Evolutionary conservation across 2,113 vertebrate species (phyloP).

Genomic region (Rhinolophus sinicus): DNA sequence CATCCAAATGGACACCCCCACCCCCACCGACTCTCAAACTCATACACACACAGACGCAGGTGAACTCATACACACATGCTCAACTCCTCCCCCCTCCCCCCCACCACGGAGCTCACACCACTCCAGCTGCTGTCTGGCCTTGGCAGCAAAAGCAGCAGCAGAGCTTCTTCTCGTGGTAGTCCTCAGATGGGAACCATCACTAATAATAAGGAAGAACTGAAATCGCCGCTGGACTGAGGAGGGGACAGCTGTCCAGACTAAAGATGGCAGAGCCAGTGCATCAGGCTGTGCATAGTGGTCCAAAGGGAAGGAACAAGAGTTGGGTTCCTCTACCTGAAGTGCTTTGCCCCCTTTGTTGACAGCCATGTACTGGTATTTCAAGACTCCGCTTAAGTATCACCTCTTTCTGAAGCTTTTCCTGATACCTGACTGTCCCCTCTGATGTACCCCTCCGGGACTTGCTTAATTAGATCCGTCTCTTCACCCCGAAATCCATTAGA

Average conservation of each 20-base stretch:
- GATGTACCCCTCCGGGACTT: background rate
- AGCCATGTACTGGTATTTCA: background rate
- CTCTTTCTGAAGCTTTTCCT: background rate
- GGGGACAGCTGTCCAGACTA: background rate
- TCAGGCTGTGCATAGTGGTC: background rate
- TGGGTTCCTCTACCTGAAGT: background rate
- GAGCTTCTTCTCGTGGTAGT: background rate
- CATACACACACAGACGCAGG: background rate
- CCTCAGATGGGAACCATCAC: background rate
- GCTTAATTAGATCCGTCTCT: background rate
- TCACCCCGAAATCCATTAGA: background rate
- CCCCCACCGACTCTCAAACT: background rate
- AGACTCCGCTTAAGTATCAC: background rate
- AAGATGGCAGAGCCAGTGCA: background rate
- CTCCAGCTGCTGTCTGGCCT: conserved; percentile 37
- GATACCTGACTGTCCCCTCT: background rate
- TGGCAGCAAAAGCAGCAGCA: background rate
- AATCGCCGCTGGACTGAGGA: background rate
- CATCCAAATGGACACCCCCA: background rate
- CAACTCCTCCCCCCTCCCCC: background rate
- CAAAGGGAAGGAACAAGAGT: background rate
- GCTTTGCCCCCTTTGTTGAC: background rate
- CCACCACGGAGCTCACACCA: background rate
- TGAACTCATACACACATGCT: background rate
- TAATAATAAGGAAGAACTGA: background rate